phyloP scores from a whole-genome alignment of 2,113 vertebrate species.

The Shinisaurus crocodilurus region DNA sequence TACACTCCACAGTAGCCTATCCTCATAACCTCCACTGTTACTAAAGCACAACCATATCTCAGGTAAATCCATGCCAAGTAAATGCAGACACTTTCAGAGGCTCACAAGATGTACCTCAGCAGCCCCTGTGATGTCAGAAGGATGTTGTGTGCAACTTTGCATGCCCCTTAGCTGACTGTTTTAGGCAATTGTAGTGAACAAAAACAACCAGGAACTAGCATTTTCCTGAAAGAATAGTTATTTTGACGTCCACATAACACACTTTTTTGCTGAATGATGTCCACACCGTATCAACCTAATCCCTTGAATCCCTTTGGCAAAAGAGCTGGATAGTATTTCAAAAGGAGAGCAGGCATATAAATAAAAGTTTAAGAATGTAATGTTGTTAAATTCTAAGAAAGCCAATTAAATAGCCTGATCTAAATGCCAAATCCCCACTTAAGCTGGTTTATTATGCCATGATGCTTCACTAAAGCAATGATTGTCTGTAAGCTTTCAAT shows the following conservation, averaged over 20 bases:
- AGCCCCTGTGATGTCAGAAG: background rate
- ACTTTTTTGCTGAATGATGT: constrained; percentile 7
- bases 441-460: background rate
- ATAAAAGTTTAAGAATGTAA: constrained; percentile 16
- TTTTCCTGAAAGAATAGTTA: background rate
- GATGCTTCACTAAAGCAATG: background rate
- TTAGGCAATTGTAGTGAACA: background rate
- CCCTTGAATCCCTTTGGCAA: constrained; percentile 3
- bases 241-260: background rate
- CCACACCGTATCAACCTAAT: background rate
- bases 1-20: too few species aligned
- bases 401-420: background rate
- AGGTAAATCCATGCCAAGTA: background rate
- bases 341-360: background rate
- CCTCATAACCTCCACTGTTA: background rate
- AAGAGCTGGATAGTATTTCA: constrained; percentile 16
- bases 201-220: background rate
- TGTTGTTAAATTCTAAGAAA: constrained; percentile 10
- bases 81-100: background rate
- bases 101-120: background rate
- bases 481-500: background rate
- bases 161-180: background rate
- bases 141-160: too few species aligned
- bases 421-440: constrained; percentile 17
- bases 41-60: background rate